Percentiles rank a stretch among this genome's conserved stretches.
phyloP scores from a whole-genome alignment of 2,113 vertebrate genomes.

The Eclectus roratus region DNA sequence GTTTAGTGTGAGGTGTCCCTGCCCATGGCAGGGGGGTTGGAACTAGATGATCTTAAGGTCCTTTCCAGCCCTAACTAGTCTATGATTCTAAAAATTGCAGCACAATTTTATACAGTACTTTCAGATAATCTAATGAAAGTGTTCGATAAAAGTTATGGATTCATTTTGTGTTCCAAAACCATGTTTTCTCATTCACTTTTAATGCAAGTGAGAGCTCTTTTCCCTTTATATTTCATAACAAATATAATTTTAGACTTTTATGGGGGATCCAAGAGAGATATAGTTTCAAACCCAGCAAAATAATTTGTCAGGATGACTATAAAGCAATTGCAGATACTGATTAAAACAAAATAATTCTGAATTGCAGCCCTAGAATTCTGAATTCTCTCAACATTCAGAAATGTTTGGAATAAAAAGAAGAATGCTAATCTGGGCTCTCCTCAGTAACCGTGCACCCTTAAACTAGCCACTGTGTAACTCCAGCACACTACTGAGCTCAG shows the following conservation, averaged over 20 bases:
- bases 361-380: neutral
- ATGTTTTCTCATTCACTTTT: neutral
- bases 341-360: neutral
- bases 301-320: neutral
- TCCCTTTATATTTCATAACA: neutral
- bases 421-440: neutral
- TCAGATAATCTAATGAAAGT: neutral
- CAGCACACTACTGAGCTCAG: neutral
- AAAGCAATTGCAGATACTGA: neutral
- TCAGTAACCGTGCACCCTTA: neutral
- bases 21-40: too few species aligned
- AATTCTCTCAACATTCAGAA: neutral
- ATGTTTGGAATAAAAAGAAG: neutral
- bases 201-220: neutral
- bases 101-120: neutral
- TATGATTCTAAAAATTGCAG: neutral
- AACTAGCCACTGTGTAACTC: neutral
- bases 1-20: too few species aligned
- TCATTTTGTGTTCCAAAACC: neutral
- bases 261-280: neutral
- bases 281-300: neutral
- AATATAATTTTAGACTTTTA: neutral
- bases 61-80: too few species aligned
- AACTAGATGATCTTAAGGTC: too few species aligned
- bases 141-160: neutral